Conservation (phyloP, 2,797 vertebrate genomes). For the Aldrovandia affinis region DNA sequence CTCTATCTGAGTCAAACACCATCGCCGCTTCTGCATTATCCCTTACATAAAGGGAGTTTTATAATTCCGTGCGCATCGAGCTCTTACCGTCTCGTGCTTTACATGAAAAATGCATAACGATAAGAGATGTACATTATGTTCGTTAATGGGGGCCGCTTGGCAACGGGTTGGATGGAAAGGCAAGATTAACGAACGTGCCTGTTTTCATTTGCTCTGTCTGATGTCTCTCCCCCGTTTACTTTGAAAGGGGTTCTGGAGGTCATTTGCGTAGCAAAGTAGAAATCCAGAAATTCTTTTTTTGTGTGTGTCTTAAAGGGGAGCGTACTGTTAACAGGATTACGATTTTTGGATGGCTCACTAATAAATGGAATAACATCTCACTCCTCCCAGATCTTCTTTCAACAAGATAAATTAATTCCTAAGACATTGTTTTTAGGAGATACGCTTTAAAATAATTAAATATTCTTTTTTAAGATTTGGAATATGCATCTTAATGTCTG, state of each 20-base stretch:
- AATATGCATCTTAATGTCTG: no score
- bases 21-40: neutral
- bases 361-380: neutral
- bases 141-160: neutral
- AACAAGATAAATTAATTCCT: no score
- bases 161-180: neutral
- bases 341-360: neutral
- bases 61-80: neutral
- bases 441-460: no score
- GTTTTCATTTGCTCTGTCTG: neutral
- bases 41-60: conserved; percentile 17
- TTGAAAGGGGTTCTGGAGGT: neutral
- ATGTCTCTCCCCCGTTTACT: neutral
- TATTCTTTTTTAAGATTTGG: no score
- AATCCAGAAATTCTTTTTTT: neutral
- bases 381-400: neutral
- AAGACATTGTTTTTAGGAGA: no score
- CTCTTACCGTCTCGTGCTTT: neutral
- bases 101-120: neutral
- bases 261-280: neutral
- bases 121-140: neutral
- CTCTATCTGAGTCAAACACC: neutral
- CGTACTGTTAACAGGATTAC: neutral
- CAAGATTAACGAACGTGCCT: neutral
- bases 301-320: neutral